Evolutionary conservation across 2,113 vertebrate genomes (phyloP).

Genomic region (Megaceryle torquata): DNA sequence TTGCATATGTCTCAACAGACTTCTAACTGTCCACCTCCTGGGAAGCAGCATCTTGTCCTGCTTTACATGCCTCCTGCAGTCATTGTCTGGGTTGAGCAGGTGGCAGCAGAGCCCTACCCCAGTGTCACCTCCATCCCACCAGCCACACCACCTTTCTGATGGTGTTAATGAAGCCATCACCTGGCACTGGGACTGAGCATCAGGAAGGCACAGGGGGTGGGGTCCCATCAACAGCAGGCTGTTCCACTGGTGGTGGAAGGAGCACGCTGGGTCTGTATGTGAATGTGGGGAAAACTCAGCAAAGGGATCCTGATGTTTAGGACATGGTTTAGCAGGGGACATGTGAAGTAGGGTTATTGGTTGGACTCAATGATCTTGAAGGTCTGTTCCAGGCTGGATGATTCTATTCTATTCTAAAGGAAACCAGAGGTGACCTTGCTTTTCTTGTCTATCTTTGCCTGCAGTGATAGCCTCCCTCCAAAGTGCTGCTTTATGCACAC

Average conservation of each 20-base stretch:
- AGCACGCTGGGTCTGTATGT: rapidly evolving
- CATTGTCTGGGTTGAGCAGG: rapidly evolving
- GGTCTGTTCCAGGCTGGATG: no score
- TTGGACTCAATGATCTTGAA: no score
- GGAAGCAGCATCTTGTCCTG: not conserved
- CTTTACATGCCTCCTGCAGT: rapidly evolving
- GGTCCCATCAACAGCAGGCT: not conserved
- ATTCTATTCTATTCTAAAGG: no score
- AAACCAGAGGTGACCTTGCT: not conserved
- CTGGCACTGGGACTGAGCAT: not conserved
- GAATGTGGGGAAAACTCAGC: rapidly evolving
- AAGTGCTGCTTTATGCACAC: rapidly evolving
- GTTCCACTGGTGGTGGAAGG: rapidly evolving
- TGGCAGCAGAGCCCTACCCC: rapidly evolving
- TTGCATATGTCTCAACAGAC: not conserved
- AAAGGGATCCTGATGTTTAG: no score
- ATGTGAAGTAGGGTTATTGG: no score
- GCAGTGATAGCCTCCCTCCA: not conserved
- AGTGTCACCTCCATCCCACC: not conserved
- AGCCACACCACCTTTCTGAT: not conserved
- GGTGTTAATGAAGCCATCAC: not conserved
- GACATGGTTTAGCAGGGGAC: no score
- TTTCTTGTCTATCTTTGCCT: not conserved
- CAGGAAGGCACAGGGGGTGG: no score
- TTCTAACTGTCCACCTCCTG: not conserved